A percentile compares a stretch with the other conserved stretches of the same genome.
These are phyloP conservation scores for Trematomus bernacchii DNA, from an alignment of 2,797 vertebrate genomes.

Conservation along the genomic window DNA sequence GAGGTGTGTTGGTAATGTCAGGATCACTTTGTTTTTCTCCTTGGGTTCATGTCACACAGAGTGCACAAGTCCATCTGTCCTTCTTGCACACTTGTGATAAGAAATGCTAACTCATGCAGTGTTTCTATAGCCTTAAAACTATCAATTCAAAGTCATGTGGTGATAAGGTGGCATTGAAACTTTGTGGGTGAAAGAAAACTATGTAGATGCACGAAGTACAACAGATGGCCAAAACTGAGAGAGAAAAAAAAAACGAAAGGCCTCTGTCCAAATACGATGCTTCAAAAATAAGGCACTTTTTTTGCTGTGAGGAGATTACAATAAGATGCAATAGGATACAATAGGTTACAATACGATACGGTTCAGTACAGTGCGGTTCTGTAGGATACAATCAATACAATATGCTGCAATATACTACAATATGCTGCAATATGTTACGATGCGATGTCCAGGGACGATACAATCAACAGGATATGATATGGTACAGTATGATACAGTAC, in stretches of 20 bases:
- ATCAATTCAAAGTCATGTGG: conserved; percentile 25
- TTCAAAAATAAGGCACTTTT: too few relatives aligned
- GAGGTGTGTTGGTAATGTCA: conserved; percentile 10
- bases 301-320: too few relatives aligned
- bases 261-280: conserved; percentile 6
- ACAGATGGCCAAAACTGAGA: conserved; percentile 27
- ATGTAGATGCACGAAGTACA: conserved; percentile 3
- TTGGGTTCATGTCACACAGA: conserved; percentile 11
- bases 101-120: not conserved
- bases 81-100: conserved; percentile 7
- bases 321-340: too few relatives aligned
- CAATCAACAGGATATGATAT: too few relatives aligned
- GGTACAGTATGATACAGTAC: too few relatives aligned
- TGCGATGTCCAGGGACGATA: too few relatives aligned
- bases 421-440: too few relatives aligned
- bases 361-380: too few relatives aligned
- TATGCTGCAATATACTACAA: too few relatives aligned
- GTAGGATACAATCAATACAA: too few relatives aligned
- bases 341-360: too few relatives aligned
- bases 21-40: conserved; percentile 47
- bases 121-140: not conserved
- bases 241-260: not conserved
- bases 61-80: conserved; percentile 8
- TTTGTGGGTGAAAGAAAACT: conserved; percentile 1
- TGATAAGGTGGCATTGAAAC: conserved; percentile 26